phyloP scores from a whole-genome alignment of 92 coral and sea anemone genomes.

The Epizoanthus ramosus region DNA sequence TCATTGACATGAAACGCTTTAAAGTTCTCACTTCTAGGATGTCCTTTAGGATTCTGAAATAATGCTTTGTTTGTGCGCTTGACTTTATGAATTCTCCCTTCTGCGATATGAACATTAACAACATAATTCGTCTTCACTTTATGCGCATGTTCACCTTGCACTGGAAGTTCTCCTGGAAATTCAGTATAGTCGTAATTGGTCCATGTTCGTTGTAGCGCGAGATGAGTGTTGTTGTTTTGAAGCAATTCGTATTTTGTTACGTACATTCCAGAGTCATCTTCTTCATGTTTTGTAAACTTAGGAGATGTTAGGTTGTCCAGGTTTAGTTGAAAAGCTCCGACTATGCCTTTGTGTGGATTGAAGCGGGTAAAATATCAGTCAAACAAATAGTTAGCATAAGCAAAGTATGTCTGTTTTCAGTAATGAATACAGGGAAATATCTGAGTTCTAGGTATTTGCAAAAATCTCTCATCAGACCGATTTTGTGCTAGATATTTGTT shows the following conservation, averaged over 20 bases:
- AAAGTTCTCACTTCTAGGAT: conserved; percentile 75
- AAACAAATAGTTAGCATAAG: not conserved
- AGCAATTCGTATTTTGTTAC: conserved; percentile 62
- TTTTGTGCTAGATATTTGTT: too few species aligned
- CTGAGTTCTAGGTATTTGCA: too few species aligned
- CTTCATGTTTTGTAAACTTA: conserved; percentile 59
- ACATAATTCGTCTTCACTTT: conserved; percentile 68
- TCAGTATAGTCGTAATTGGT: conserved; percentile 73
- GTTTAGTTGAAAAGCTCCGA: conserved; percentile 69
- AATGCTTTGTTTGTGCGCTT: conserved; percentile 60
- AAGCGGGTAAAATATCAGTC: not conserved
- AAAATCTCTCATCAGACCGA: too few species aligned
- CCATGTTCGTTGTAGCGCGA: conserved; percentile 73
- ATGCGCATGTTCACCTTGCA: conserved; percentile 63
- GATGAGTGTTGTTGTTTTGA: conserved; percentile 66
- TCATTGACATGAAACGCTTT: conserved; percentile 60
- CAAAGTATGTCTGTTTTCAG: too few species aligned
- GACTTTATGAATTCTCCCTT: conserved; percentile 65
- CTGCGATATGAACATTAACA: conserved; percentile 56
- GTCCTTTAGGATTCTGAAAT: conserved; percentile 64
- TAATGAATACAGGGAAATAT: too few species aligned
- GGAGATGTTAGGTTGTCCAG: conserved; percentile 36
- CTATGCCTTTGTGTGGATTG: conserved; percentile 48
- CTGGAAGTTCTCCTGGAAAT: conserved; percentile 82
- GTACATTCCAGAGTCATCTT: conserved; percentile 86